These are phyloP conservation scores for Phylloscopus trochilus DNA, from an alignment of 2,113 vertebrate species.

Conservation along the genomic window DNA sequence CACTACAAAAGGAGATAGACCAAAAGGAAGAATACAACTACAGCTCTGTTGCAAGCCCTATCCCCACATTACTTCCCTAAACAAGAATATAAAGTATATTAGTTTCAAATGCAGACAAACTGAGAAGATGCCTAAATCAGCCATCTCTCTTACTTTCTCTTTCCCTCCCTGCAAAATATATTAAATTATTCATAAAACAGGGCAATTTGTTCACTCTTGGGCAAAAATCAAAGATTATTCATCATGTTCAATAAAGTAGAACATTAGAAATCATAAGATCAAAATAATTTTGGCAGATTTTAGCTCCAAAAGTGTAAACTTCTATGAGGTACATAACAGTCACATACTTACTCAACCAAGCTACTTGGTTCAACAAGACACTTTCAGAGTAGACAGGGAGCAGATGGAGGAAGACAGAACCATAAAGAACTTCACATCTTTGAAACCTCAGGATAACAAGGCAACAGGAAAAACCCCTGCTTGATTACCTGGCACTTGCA, in stretches of 20 bases:
- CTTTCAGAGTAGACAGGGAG: not conserved
- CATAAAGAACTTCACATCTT: not conserved
- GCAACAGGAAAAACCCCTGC: not conserved
- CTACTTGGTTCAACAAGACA: not conserved
- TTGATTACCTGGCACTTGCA: not conserved
- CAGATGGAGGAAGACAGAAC: not conserved
- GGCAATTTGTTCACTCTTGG: not conserved
- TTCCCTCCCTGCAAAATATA: fast-evolving
- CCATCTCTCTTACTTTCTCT: not conserved
- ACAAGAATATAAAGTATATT: not conserved
- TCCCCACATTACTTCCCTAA: not conserved
- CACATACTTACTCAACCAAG: not conserved
- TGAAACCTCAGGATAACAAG: not conserved
- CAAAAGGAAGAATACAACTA: not conserved
- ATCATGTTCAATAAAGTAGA: not conserved
- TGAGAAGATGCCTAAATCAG: not conserved
- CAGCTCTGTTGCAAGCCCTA: not conserved
- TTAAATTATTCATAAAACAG: not conserved
- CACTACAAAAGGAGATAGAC: not conserved
- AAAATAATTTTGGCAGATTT: not conserved
- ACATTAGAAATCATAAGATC: not conserved
- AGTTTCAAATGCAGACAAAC: not conserved
- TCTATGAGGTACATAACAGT: not conserved
- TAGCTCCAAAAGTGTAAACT: not conserved
- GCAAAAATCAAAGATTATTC: not conserved